Evolutionary conservation across 2,113 vertebrate genomes (phyloP), one percentile per base, ranked within the genome.

Genomic region (Calidris pygmaea): DNA sequence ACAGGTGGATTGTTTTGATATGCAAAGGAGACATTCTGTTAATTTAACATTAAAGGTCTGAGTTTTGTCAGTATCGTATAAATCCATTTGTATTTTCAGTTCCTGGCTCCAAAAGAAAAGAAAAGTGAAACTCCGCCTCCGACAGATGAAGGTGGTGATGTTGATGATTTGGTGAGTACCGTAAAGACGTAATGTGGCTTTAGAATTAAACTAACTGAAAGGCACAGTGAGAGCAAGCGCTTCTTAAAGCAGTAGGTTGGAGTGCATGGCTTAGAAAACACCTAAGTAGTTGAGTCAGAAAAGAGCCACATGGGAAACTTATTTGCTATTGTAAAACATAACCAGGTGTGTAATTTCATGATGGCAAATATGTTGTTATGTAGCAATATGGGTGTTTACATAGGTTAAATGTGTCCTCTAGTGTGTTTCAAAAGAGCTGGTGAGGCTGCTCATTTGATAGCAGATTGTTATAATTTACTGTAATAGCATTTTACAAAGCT

Each of bases 81-180:
- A 76, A 79, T 83, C 12, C 15, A 16, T 78, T 85, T 94, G 52
- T 95, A 2, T 93, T 95, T 93, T 75, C 96, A 99, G 99, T 99
- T 99, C 97, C 97, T 99, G 91, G 92, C 96, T 37, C 88, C 94
- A 2, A 98, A 98, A 87, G 98, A 99, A 87, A 97, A 97, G 84
- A 92, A 98, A 82, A 95, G 92, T 27, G 98, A 98, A 90, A 89
- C 78, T 39, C 66, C 95, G 14, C 94, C 97, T 34, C 35, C 72
- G 26, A 29, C 78, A 72, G 98, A 98, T 59, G 99, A 99, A 85
- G 97, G 96, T 55, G 99, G 98, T 68, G 99, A 99, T 86, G 98
- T 99, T 39, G 99, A 99, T 95, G 99, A 99, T 95, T 97, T 99
- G 98, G 99, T 99, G 94, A 98, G 98, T 96, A 52, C 55, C 7